These are phyloP conservation scores for Paramuricea clavata DNA, from an alignment of 92 coral and sea anemone genomes.

Conservation along the genomic window DNA sequence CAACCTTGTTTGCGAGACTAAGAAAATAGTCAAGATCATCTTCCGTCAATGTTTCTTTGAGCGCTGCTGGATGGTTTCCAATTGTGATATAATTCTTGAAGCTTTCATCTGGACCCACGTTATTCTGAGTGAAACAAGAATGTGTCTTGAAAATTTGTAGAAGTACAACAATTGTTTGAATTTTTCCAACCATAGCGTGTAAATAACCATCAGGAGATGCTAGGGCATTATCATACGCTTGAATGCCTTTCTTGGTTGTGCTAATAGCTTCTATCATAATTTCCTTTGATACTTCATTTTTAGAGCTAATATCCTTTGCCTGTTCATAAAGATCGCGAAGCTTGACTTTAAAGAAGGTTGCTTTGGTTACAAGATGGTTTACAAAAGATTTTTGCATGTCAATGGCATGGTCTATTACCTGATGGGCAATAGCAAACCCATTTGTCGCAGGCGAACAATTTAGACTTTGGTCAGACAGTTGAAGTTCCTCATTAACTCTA, in stretches of 20 bases:
- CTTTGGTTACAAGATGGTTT: slow-evolving; percentile 67
- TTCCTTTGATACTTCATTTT: slow-evolving; percentile 11
- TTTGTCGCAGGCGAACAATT: slow-evolving; percentile 34
- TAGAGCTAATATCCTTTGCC: background rate
- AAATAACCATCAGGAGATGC: slow-evolving; percentile 22
- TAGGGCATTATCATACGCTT: slow-evolving; percentile 63
- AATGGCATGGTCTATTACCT: slow-evolving; percentile 70
- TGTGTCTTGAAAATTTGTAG: slow-evolving; percentile 66
- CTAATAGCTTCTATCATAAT: slow-evolving; percentile 33
- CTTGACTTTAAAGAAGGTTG: slow-evolving; percentile 45
- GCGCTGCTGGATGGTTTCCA: slow-evolving; percentile 46
- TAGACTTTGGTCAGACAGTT: slow-evolving; percentile 14
- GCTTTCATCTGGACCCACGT: slow-evolving; percentile 40
- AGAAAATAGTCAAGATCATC: slow-evolving; percentile 62
- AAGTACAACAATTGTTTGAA: slow-evolving; percentile 60
- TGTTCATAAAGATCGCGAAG: slow-evolving; percentile 58
- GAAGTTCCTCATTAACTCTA: slow-evolving; percentile 26
- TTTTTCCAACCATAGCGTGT: slow-evolving; percentile 75
- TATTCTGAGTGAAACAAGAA: slow-evolving; percentile 51
- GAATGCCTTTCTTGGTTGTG: slow-evolving; percentile 53
- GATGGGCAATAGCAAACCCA: slow-evolving; percentile 74
- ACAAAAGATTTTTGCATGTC: slow-evolving; percentile 53
- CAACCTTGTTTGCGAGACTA: slow-evolving; percentile 33
- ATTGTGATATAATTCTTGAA: slow-evolving; percentile 18
- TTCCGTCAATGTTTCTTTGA: slow-evolving; percentile 39